Percentiles rank a stretch among this genome's conserved stretches.
Conservation (phyloP, 2,888 invertebrate species). For the Drosophila suboccidentalis region DNA sequence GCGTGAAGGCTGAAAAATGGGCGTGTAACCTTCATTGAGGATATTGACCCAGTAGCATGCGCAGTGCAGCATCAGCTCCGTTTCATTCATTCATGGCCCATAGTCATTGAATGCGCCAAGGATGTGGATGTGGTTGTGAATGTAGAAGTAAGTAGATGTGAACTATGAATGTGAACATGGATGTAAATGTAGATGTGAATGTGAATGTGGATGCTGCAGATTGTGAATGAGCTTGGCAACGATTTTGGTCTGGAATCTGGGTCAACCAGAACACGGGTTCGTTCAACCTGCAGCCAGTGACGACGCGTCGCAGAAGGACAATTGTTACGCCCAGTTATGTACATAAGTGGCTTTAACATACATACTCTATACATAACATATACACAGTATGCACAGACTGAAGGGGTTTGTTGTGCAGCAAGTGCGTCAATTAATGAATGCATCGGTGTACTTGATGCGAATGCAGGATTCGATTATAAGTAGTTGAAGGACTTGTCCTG, state of each 20-base stretch:
- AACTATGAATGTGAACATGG: too few species aligned
- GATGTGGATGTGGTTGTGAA: conserved; percentile 29
- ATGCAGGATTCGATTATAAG: conserved; percentile 29
- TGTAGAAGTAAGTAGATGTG: background rate
- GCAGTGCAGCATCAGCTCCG: conserved; percentile 64
- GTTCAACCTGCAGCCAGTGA: conserved; percentile 56
- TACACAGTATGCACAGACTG: background rate
- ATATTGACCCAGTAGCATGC: conserved; percentile 84
- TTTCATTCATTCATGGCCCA: conserved; percentile 63
- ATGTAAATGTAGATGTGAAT: conserved; percentile 6
- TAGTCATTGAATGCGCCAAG: conserved; percentile 52
- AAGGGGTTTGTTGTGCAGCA: conserved; percentile 38
- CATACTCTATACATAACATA: conserved; percentile 8
- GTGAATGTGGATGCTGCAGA: conserved; percentile 35
- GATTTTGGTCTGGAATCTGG: conserved; percentile 51
- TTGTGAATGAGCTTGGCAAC: conserved; percentile 66
- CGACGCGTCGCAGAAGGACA: conserved; percentile 62
- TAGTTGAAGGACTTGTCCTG: conserved; percentile 7
- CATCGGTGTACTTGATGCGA: conserved; percentile 29
- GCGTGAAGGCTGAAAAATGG: conserved; percentile 25
- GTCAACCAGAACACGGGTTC: conserved; percentile 66
- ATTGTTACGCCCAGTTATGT: conserved; percentile 22
- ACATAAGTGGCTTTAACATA: conserved; percentile 14
- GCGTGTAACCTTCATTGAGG: conserved; percentile 72
- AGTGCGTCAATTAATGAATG: conserved; percentile 64